Conservation (phyloP, 2,888 invertebrate genomes). For the Drosophila paucipuncta region DNA sequence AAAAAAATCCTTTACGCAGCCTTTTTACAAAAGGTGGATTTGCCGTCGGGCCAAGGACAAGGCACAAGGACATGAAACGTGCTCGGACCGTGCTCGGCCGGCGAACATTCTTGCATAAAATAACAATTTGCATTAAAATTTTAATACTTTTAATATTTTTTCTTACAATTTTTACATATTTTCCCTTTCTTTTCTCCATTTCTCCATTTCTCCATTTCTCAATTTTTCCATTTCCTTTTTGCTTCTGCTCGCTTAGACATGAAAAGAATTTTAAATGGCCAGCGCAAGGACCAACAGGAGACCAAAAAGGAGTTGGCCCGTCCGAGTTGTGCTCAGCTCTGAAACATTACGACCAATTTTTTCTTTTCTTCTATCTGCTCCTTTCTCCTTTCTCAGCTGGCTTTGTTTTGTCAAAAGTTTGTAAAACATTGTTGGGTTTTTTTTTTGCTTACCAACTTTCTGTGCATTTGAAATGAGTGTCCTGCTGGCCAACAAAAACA, state of each 20-base stretch:
- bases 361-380: slow-evolving; percentile 24
- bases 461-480: slow-evolving; percentile 67
- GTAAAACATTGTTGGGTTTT: slow-evolving; percentile 44
- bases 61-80: slow-evolving; percentile 31
- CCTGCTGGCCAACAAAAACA: slow-evolving; percentile 12
- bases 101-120: slow-evolving; percentile 77
- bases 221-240: slow-evolving; percentile 26
- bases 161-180: slow-evolving; percentile 52
- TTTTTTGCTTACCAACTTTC: slow-evolving; percentile 47
- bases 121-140: slow-evolving; percentile 80
- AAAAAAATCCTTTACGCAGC: slow-evolving; percentile 74
- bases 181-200: slow-evolving; percentile 28
- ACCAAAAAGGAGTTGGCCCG: slow-evolving; percentile 48
- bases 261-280: slow-evolving; percentile 78
- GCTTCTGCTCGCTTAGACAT: slow-evolving; percentile 73
- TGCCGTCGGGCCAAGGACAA: slow-evolving; percentile 41
- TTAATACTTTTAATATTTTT: slow-evolving; percentile 77
- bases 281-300: slow-evolving; percentile 31
- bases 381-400: slow-evolving; percentile 14
- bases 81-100: slow-evolving; percentile 36
- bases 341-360: slow-evolving; percentile 31
- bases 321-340: slow-evolving; percentile 31
- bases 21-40: slow-evolving; percentile 73
- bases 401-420: slow-evolving; percentile 67
- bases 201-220: slow-evolving; percentile 22